Evolutionary conservation across 2,888 invertebrate species (phyloP).

Genomic region (Petrolisthes cinctipes): DNA sequence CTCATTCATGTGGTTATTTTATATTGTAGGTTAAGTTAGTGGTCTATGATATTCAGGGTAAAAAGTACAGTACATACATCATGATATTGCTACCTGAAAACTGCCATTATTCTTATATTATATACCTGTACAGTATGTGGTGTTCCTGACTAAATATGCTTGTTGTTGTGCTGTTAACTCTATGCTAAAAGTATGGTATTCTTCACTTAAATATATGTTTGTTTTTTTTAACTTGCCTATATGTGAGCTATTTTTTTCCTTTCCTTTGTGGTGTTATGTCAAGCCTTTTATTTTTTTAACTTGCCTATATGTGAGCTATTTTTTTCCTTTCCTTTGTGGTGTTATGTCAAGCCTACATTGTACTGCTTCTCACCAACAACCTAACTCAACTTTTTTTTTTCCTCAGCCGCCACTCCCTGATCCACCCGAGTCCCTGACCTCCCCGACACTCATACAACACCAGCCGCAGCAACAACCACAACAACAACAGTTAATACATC

Average conservation of each 20-base stretch:
- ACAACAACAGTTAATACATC: not conserved
- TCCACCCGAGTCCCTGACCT: constrained; percentile 29
- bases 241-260: not conserved
- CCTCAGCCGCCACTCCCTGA: constrained; percentile 45
- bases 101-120: no score
- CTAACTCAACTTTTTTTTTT: not conserved
- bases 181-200: not conserved
- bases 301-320: not conserved
- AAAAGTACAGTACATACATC: no score
- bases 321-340: not conserved
- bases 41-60: no score
- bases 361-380: not conserved
- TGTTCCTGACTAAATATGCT: no score
- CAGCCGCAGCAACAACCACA: not conserved
- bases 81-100: no score
- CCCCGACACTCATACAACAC: not conserved
- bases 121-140: no score
- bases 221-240: not conserved
- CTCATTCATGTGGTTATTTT: no score
- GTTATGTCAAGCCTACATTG: no score
- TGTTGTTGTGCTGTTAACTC: no score
- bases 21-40: no score
- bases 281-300: not conserved
- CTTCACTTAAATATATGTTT: not conserved
- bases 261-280: no score